Evolutionary conservation across 2,113 vertebrate species (phyloP).

Genomic region (Ornithorhynchus anatinus): DNA sequence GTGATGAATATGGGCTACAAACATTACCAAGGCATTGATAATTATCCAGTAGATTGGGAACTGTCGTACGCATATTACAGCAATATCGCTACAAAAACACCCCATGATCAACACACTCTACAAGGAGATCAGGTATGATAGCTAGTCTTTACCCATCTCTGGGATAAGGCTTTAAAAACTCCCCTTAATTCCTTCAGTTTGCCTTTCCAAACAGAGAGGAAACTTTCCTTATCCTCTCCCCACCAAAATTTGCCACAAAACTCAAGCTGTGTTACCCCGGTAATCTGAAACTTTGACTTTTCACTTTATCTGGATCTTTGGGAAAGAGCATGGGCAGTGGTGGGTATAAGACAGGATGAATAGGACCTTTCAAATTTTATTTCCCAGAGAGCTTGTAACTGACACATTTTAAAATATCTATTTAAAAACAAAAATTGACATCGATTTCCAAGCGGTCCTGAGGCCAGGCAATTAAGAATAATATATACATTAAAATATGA

Average conservation of each 20-base stretch:
- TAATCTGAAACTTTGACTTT: no score
- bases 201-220: background rate
- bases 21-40: conserved; percentile 86
- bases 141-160: background rate
- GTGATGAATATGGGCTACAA: conserved; percentile 94
- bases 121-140: conserved; percentile 76
- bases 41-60: conserved; percentile 82
- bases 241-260: background rate
- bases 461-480: no score
- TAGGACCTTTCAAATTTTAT: no score
- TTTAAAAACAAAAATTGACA: no score
- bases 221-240: background rate
- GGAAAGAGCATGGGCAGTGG: no score
- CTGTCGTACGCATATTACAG: conserved; percentile 87
- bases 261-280: background rate
- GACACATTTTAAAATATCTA: no score
- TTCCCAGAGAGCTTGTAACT: no score
- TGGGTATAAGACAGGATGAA: no score
- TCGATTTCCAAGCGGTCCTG: no score
- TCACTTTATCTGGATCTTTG: no score
- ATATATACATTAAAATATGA: no score
- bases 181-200: background rate
- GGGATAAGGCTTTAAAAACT: background rate
- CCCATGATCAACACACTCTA: conserved; percentile 67
- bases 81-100: conserved; percentile 82